Percentiles rank a stretch among this genome's conserved stretches.
phyloP scores from a whole-genome alignment of 2,113 vertebrate species.

The Nothoprocta pentlandii region DNA sequence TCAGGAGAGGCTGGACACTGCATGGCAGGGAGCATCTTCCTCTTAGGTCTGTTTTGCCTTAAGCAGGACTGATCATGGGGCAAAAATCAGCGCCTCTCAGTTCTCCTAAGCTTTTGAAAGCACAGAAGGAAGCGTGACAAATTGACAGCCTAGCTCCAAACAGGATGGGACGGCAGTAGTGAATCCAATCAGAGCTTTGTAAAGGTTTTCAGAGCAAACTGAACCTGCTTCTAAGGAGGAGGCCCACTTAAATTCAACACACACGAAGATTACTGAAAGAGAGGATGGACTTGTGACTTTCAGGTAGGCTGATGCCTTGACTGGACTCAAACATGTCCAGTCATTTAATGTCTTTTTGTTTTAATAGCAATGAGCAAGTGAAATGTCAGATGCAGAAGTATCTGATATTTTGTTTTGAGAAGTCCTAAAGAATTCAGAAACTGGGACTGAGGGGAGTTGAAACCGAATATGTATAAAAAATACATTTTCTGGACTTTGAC shows the following conservation, averaged over 20 bases:
- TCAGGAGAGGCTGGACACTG: not conserved
- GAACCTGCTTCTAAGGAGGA: accelerated
- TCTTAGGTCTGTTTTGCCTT: not conserved
- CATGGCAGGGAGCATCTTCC: not conserved
- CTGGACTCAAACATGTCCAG: not conserved
- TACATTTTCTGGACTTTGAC: not conserved
- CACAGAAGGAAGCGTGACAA: not conserved
- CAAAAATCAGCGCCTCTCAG: not conserved
- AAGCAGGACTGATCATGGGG: not conserved
- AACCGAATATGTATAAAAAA: not conserved
- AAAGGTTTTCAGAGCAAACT: not conserved
- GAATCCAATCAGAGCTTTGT: not conserved
- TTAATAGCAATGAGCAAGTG: not conserved
- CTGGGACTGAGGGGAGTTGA: not conserved
- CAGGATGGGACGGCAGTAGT: not conserved
- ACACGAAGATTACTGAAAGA: not conserved
- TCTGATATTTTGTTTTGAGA: not conserved
- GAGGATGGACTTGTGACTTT: not conserved
- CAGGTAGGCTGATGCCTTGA: not conserved
- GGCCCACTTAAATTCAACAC: not conserved
- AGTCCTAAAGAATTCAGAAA: not conserved
- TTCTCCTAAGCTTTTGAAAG: not conserved
- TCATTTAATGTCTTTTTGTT: not conserved
- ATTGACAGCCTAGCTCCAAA: not conserved
- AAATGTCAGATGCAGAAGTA: not conserved